Evolutionary conservation across 2,888 invertebrate species (phyloP).

Genomic region (Athetis lepigone): DNA sequence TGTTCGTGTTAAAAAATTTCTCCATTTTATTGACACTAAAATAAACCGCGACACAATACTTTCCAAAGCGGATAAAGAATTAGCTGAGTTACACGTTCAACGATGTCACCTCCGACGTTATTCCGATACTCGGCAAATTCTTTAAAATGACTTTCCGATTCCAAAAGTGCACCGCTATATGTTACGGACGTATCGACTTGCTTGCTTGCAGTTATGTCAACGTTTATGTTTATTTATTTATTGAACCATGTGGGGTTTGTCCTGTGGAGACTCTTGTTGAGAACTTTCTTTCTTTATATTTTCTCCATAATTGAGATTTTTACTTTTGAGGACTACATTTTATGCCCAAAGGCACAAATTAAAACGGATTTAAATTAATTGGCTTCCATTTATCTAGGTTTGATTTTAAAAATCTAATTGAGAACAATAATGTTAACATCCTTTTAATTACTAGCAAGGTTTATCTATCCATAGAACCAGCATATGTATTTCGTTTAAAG

Average conservation of each 20-base stretch:
- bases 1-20: not conserved
- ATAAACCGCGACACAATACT: conserved; percentile 25
- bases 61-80: conserved; percentile 75
- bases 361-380: no score
- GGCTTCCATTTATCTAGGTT: no score
- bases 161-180: conserved; percentile 57
- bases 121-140: conserved; percentile 72
- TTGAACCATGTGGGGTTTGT: conserved; percentile 26
- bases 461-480: not conserved
- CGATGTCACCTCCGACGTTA: conserved; percentile 78
- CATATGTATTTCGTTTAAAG: conserved; percentile 9
- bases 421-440: not conserved
- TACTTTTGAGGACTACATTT: no score
- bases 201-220: conserved; percentile 33
- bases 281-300: not conserved
- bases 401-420: no score
- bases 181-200: conserved; percentile 36
- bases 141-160: conserved; percentile 65
- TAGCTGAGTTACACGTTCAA: conserved; percentile 79
- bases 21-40: conserved; percentile 11
- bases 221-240: conserved; percentile 39
- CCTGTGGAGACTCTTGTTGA: not conserved
- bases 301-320: no score
- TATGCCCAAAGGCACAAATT: no score
- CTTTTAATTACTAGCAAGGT: not conserved